Base-by-base conservation (phyloP, 2,113 vertebrate genomes). In the Amphiprion percula region DNA sequence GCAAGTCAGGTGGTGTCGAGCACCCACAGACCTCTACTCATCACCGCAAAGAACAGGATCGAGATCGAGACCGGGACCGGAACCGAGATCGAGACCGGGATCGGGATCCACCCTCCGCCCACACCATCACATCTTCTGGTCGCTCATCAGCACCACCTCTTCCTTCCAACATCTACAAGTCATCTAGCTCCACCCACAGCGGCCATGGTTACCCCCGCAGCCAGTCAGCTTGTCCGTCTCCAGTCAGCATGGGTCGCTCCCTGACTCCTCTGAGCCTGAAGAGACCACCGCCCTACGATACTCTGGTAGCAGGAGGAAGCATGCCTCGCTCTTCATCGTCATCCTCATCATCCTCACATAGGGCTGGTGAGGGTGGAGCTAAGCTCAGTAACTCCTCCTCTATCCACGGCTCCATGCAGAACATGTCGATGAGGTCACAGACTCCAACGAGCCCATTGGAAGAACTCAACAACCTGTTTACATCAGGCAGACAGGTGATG, bases 361-460 rank as follows among this genome's bases (percentile, higher is more conserved):
- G 83, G 90, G 95, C 71, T 12, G 95, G 95, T 74, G 96, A 97
- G 39, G 86, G 77, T 15, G 95, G 94, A 58, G 90, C 94, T 50
- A 97, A 95, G 91, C 95, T 96, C 89, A 95, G 95, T 75, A 95
- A 94, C 67, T 96, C 95, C 0, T 95, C 95, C 65, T 95, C 92
- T 58, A 94, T 96, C 70, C 95, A 97, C 0, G 94, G 96, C 64
- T 93, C 96, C 41, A 95, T 95, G 54, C 95, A 96, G 80, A 94
- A 96, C 6, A 92, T 96, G 61, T 96, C 96, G 8, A 77, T 85
- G 24, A 95, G 97, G 37, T 96, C 97, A 71, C 94, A 96, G 59
- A 98, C 98, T 0, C 97, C 97, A 60, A 98, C 98, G 9, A 99
- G 98, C 81, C 97, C 98, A 8, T 55, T 97, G 91, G 97, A 99